Evolutionary conservation across 1,140 invertebrate species (phyloP), one percentile per base, ranked within the genome.

Genomic region (Zaprionus nigranus): DNA sequence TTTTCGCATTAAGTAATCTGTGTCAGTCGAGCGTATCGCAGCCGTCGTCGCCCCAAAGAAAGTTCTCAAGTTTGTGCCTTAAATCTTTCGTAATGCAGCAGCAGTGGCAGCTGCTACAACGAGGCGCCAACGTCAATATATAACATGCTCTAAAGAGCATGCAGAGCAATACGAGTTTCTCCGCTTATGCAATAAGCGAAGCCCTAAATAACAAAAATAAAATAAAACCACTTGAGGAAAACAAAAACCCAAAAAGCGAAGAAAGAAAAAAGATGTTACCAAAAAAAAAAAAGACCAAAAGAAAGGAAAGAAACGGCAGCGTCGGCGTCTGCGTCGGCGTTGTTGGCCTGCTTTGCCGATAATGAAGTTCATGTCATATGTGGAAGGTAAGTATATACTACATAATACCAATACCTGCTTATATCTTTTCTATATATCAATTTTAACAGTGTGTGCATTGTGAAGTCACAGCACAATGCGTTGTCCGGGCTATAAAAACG

Each of bases 361-460:
- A 90, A 90, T 90, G 86, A 90, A 90, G 86, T 85, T 90, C 86
- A 88, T 79, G 79, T 85, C 85, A 83, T 78, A 76, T 69, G 60
- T 46, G 13, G n/a, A 40, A 40, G 17, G 40, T 57, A 38, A 40
- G 22, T 40, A 69, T 43, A 43, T 34, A 24, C 20, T 57, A 70
- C 11, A 67, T 17, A 53, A 64, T 57, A 70, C 13, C 63, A n/a
- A 58, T n/a, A 60, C 6, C 34, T 15, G 43, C 17, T 17, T 36
- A 68, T 34, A 22, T 13, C 17, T 78, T 20, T 43, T 5, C 11
- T 72, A n/a, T 75, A 12, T 62, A 59, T 61, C 13, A 43, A 13
- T 51, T 22, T 68, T 22, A 49, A 49, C 38, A 51, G 17, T 51
- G 9, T 49, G 12, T 59, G 60, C 60, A 75, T 86, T 87, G 81